A percentile compares a stretch with the other conserved stretches of the same genome.
phyloP scores from a whole-genome alignment of 1,140 invertebrate genomes.

The Listronotus oregonensis region DNA sequence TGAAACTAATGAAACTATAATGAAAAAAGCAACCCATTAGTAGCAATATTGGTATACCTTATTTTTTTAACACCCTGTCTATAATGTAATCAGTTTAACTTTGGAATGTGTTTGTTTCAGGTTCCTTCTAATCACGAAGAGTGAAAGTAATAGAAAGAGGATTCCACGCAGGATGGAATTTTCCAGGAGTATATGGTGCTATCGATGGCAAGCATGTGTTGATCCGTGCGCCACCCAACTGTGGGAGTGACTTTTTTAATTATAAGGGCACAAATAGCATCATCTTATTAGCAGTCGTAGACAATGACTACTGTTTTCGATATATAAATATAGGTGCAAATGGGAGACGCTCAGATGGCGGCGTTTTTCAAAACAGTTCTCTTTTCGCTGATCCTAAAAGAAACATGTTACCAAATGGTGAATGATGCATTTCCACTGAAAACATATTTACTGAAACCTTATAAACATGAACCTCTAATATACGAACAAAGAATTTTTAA shows the following conservation, averaged over 20 bases:
- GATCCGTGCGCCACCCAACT: constrained; percentile 47
- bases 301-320: constrained; percentile 56
- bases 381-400: constrained; percentile 1
- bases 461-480: not conserved
- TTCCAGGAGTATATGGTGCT: constrained; percentile 45
- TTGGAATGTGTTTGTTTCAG: not conserved
- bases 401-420: constrained; percentile 7
- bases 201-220: constrained; percentile 59
- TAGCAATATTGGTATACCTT: no score
- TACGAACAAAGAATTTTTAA: no score
- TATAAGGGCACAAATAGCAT: constrained; percentile 51
- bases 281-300: constrained; percentile 50
- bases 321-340: constrained; percentile 53
- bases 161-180: not conserved
- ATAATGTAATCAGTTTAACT: no score
- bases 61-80: no score
- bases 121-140: constrained; percentile 1
- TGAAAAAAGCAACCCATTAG: no score
- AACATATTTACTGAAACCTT: constrained; percentile 12
- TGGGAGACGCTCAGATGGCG: constrained; percentile 53
- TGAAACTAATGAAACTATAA: no score
- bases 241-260: constrained; percentile 54
- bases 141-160: not conserved
- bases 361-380: constrained; percentile 45
- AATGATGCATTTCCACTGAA: constrained; percentile 20